Percentiles rank a stretch among this genome's conserved stretches.
Conservation (phyloP, 1,140 invertebrate species). For the Cylas formicarius region DNA sequence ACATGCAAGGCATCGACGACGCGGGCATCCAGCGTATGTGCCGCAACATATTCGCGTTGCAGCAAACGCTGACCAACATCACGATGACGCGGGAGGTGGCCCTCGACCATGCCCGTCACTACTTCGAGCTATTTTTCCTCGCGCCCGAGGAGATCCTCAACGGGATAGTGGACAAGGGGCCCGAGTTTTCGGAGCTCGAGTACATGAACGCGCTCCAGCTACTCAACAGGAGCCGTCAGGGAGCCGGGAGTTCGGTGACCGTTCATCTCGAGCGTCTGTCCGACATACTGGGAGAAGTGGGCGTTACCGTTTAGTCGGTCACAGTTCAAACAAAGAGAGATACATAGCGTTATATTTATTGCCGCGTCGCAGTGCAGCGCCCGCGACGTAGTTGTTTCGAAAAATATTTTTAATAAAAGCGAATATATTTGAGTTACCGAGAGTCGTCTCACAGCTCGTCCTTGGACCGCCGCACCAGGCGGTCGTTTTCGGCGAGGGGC, state of each 20-base stretch:
- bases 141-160: slow-evolving; percentile 82
- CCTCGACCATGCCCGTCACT: slow-evolving; percentile 80
- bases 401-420: too few species aligned
- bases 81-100: slow-evolving; percentile 76
- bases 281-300: slow-evolving; percentile 60
- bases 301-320: slow-evolving; percentile 52
- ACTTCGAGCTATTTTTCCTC: slow-evolving; percentile 81
- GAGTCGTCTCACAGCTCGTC: too few species aligned
- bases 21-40: slow-evolving; percentile 76
- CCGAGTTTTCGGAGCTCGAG: slow-evolving; percentile 76
- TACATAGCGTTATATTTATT: too few species aligned
- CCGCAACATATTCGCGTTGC: slow-evolving; percentile 76
- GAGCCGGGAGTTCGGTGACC: slow-evolving; percentile 42
- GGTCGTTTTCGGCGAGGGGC: too few species aligned
- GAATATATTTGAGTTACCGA: too few species aligned
- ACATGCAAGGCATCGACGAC: slow-evolving; percentile 73
- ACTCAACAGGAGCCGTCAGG: slow-evolving; percentile 51
- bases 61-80: slow-evolving; percentile 79
- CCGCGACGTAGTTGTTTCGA: too few species aligned
- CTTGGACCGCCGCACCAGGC: too few species aligned
- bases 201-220: slow-evolving; percentile 80
- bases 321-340: too few species aligned
- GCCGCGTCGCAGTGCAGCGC: too few species aligned
- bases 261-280: slow-evolving; percentile 54
- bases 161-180: slow-evolving; percentile 70